Percentiles rank a stretch among this genome's conserved stretches.
These are phyloP conservation scores for Conus canariensis DNA, from an alignment of 2,888 invertebrate genomes.

Conservation along the genomic window DNA sequence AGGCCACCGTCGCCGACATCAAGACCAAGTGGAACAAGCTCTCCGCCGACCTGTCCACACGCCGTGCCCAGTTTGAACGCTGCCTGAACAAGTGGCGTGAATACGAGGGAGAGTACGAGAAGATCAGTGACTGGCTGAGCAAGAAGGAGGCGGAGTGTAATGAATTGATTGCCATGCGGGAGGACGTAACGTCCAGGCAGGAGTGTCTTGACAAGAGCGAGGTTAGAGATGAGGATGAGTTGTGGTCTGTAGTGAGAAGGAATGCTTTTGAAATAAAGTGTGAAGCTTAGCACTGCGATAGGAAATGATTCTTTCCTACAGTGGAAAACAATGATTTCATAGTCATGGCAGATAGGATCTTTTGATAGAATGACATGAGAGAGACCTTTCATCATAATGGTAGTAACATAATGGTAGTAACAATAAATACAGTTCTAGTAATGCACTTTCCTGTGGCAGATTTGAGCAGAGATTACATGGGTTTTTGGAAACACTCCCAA, in stretches of 20 bases:
- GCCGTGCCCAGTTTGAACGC: slow-evolving; percentile 62
- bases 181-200: slow-evolving; percentile 57
- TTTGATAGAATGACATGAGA: no score
- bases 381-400: no score
- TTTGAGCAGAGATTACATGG: no score
- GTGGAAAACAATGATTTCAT: no score
- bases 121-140: slow-evolving; percentile 67
- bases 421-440: no score
- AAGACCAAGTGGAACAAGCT: slow-evolving; percentile 66
- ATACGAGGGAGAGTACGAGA: slow-evolving; percentile 68
- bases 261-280: neutral
- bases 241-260: neutral
- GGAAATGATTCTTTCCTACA: no score
- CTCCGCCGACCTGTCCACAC: slow-evolving; percentile 55
- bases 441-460: no score
- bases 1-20: slow-evolving; percentile 64
- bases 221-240: slow-evolving; percentile 50
- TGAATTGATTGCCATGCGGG: slow-evolving; percentile 62
- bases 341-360: no score
- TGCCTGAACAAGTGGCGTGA: slow-evolving; percentile 68
- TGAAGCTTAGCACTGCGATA: no score
- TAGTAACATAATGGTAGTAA: no score
- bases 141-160: slow-evolving; percentile 65
- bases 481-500: no score
- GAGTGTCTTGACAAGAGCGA: slow-evolving; percentile 64